phyloP scores from a whole-genome alignment of 1,140 invertebrate genomes.

The Drosophila nebulosa region DNA sequence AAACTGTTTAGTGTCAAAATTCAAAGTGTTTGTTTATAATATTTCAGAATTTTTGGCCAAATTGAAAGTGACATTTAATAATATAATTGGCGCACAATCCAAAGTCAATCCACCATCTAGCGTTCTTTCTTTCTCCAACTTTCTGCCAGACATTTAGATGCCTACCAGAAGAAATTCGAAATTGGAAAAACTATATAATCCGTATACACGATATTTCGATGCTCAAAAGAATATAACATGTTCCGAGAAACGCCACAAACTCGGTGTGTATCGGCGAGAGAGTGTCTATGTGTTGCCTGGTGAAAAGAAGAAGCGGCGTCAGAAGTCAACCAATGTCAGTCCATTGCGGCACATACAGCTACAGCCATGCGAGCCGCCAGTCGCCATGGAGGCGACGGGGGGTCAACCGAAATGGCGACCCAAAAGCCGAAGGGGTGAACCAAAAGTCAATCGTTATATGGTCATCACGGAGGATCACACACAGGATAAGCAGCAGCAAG shows the following conservation, averaged over 20 bases:
- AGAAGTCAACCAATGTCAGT: not conserved
- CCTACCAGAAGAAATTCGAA: conserved; percentile 25
- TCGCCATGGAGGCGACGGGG: not conserved
- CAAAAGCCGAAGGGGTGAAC: not conserved
- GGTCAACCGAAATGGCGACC: conserved; percentile 14
- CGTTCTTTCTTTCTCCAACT: not conserved
- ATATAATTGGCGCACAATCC: not conserved
- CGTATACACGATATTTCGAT: conserved; percentile 33
- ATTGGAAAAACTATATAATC: conserved; percentile 21
- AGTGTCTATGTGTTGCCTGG: conserved; percentile 30
- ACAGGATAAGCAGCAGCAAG: not conserved
- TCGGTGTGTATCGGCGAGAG: conserved; percentile 6
- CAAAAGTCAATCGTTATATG: conserved; percentile 19
- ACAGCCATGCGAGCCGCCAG: not conserved
- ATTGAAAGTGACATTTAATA: conserved; percentile 1
- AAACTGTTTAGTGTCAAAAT: conserved; percentile 11
- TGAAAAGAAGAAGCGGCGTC: conserved; percentile 1
- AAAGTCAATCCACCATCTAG: not conserved
- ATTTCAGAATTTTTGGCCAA: not conserved
- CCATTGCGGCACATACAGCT: not conserved
- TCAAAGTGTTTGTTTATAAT: not conserved
- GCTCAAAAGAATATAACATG: conserved; percentile 19
- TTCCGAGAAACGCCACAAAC: not conserved
- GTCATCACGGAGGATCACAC: conserved; percentile 30
- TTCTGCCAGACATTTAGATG: conserved; percentile 19